Evolutionary conservation across 1,140 invertebrate species (phyloP).

Genomic region (Homalodisca vitripennis): DNA sequence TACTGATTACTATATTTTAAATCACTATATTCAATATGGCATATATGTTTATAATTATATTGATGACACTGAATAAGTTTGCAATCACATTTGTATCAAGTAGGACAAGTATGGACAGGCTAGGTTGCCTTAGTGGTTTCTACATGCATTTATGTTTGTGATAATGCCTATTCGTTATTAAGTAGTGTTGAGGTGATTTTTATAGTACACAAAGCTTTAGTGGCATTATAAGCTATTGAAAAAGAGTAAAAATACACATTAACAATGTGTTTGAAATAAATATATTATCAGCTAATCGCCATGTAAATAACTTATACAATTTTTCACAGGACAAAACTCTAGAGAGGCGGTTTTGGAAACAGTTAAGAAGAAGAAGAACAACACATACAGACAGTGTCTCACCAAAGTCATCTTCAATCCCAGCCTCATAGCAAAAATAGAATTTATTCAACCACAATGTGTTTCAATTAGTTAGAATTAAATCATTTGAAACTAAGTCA

Average conservation of each 20-base stretch:
- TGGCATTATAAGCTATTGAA: background rate
- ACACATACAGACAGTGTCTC: constrained; percentile 9
- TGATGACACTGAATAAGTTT: too few relatives aligned
- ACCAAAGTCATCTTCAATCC: constrained; percentile 26
- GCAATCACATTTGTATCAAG: too few relatives aligned
- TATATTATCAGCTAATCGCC: background rate
- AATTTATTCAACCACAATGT: constrained; percentile 27
- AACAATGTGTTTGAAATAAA: background rate
- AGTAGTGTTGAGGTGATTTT: background rate
- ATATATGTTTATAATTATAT: too few relatives aligned
- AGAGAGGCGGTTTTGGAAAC: constrained; percentile 40
- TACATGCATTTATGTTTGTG: too few relatives aligned
- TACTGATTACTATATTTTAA: too few relatives aligned
- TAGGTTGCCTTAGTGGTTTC: too few relatives aligned
- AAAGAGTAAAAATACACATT: background rate
- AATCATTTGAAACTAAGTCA: too few relatives aligned
- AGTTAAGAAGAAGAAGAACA: constrained; percentile 36
- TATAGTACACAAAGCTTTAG: background rate
- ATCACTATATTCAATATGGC: too few relatives aligned
- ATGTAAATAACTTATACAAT: background rate
- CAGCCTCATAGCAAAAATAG: constrained; percentile 31
- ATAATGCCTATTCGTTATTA: background rate
- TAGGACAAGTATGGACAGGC: too few relatives aligned
- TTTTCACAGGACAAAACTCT: constrained; percentile 37
- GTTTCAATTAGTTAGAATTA: too few relatives aligned